Evolutionary conservation across 2,888 invertebrate species (phyloP), one percentile per base, ranked within the genome.

Genomic region (Caenorhabditis sulstoni): DNA sequence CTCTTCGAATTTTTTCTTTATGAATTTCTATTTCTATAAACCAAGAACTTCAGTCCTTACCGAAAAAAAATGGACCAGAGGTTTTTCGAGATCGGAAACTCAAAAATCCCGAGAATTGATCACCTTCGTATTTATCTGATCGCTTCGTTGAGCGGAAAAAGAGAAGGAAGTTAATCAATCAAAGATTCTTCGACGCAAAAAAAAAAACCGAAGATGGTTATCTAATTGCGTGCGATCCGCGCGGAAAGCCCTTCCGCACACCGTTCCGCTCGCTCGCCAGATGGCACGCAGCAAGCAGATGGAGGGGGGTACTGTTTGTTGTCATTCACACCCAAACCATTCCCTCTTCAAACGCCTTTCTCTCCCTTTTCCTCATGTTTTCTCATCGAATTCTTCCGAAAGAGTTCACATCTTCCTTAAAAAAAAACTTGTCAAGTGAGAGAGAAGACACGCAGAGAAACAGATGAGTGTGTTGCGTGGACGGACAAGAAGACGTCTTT

Each of bases 221-320:
- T 71, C 71, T 71, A 71, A 70, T 70, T 70, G 37, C 61, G 58
- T 59, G 29, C n/a, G n/a, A 9, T 29, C 45, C 59, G 52, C 52
- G 44, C 45, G 55, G 12, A 23, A 57, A 7, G 7, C 29, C 29
- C 4, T 29, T 29, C 29, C 29, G 29, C 29, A 29, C n/a, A 29
- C 29, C 29, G 29, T 29, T 44, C n/a, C 49, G 12, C 4, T 5
- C 37, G 41, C 41, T 5, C 37, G 41, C 41, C 41, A 29, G 37
- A 37, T 29, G 49, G 58, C 59, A 67, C 49, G 23, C 52, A 59
- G 23, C 37, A 12, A 22, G 65, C 66, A 66, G 55, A 55, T 70
- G 70, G 44, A 45, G n/a, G n/a, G n/a, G n/a, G n/a, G n/a, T 39
- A 52, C 55, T 62, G 55, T 55, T 71, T 62, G 55, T 47, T 47